Evolutionary conservation across 2,888 invertebrate species (phyloP), one percentile per base, ranked within the genome.

Genomic region (Tetramorium bicarinatum): DNA sequence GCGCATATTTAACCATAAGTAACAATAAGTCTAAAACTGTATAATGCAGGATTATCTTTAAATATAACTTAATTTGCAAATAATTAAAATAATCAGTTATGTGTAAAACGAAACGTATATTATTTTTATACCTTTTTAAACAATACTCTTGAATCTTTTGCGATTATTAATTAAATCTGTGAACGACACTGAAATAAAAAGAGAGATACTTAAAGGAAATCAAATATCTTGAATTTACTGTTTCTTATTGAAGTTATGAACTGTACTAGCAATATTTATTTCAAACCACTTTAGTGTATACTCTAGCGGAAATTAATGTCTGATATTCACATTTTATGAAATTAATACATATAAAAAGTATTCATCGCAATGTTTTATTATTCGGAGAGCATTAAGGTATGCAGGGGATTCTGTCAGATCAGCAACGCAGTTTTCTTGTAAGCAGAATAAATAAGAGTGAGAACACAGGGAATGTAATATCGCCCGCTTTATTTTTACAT

Each of bases 1-100:
- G 47, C 76, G 66, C 83, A 82, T 81, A 61, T 80, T 72, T 74
- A 59, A 80, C 59, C n/a, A 25, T 29, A 29, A 29, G 29, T 29
- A 29, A 29, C 29, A 29, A 18, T 47, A 47, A 59, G 21, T 47
- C 47, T 47, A 59, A 47, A 34, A 49, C 49, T n/a, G 72, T 11
- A 61, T n/a, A n/a, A 41, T 59, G 25, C 21, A 1, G 3, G 13
- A 8, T 18, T 59, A 41, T 0, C 34, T 59, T 21, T 62, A 21
- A 25, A 64, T 66, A 66, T 25, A 47, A 66, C 29, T 66, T 18
- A 29, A 3, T 18, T 66, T 29, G 44, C 66, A 41, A 21, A 41
- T 64, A 21, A 41, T 21, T 6, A 21, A 64, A 64, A 41, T 15
- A 21, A 29, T 67, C 18, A 47, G 29, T 67, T 29, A 18, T 29